These are phyloP conservation scores for Agelas oroides DNA, from an alignment of 37 sponge, comb jelly and placozoan genomes.

Conservation along the genomic window DNA sequence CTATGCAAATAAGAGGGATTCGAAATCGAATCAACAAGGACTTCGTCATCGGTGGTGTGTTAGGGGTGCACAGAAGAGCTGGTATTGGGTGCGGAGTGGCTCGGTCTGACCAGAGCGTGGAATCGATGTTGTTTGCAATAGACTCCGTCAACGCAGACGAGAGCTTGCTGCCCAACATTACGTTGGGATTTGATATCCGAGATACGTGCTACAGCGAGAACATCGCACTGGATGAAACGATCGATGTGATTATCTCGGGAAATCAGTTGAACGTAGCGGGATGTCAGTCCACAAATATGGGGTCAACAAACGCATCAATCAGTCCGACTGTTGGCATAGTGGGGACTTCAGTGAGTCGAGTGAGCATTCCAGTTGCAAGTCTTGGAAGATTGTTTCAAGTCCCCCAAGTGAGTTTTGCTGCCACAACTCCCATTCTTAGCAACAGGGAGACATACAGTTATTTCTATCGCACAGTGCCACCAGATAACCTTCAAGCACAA, in stretches of 20 bases:
- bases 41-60: slow-evolving; percentile 74
- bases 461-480: slow-evolving; percentile 78
- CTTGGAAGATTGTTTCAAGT: slow-evolving; percentile 60
- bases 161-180: slow-evolving; percentile 51
- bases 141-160: slow-evolving; percentile 62
- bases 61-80: slow-evolving; percentile 51
- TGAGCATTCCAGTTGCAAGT: slow-evolving; percentile 53
- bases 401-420: slow-evolving; percentile 80
- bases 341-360: slow-evolving; percentile 68
- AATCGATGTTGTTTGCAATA: slow-evolving; percentile 83
- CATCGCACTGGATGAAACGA: slow-evolving; percentile 60
- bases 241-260: slow-evolving; percentile 43
- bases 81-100: not conserved
- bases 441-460: slow-evolving; percentile 64
- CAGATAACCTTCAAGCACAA: slow-evolving; percentile 68
- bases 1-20: slow-evolving; percentile 35
- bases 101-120: slow-evolving; percentile 53
- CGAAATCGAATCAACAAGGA: slow-evolving; percentile 37
- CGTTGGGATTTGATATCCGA: slow-evolving; percentile 76
- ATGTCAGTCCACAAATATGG: not conserved
- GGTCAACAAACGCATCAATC: not conserved
- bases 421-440: slow-evolving; percentile 65
- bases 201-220: slow-evolving; percentile 76
- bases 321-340: slow-evolving; percentile 52
- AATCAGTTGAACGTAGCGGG: not conserved